Evolutionary conservation across 2,113 vertebrate species (phyloP), one percentile per base, ranked within the genome.

Genomic region (Manacus vitellinus): DNA sequence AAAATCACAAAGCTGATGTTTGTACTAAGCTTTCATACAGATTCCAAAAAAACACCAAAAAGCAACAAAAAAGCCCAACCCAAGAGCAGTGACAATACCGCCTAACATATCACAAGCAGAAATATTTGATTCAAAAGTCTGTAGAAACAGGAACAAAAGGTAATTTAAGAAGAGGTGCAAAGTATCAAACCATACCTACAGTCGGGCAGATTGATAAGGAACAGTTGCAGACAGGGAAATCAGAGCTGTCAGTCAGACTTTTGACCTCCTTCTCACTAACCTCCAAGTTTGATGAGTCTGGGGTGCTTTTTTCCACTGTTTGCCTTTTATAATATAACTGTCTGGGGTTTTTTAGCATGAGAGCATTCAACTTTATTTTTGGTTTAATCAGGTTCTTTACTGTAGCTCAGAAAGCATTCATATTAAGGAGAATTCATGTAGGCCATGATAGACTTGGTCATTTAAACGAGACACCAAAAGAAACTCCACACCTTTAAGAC

Each of bases 91-190:
- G 37, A 66, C 63, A 91, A 5, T 58, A 81, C 6, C 14, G 82
- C n/a, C 27, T 62, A 82, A 12, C 6, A 85, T 72, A 76, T 59
- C 59, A 79, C 9, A 94, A 68, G 55, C 28, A 75, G 70, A 94
- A 93, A 70, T 66, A 66, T 47, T 62, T 33, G 66, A 67, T 22
- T 63, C 23, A 81, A 58, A 82, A 85, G 76, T 59, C 79, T 93
- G 41, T 20, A 92, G 66, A 90, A 93, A 94, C 30, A 89, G 81
- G 71, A 95, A 76, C 22, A 46, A 54, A 94, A 88, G 52, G 65
- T 61, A 70, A 88, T n/a, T 44, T 6, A 31, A 80, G 41, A 54
- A 62, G 33, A 93, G 66, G n/a, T 73, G 49, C 67, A 68, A 91
- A 84, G 65, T 66, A 56, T 41, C 35, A 79, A 93, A 78, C 13